Evolutionary conservation across 2,113 vertebrate species (phyloP).

Genomic region (Lampris incognitus): DNA sequence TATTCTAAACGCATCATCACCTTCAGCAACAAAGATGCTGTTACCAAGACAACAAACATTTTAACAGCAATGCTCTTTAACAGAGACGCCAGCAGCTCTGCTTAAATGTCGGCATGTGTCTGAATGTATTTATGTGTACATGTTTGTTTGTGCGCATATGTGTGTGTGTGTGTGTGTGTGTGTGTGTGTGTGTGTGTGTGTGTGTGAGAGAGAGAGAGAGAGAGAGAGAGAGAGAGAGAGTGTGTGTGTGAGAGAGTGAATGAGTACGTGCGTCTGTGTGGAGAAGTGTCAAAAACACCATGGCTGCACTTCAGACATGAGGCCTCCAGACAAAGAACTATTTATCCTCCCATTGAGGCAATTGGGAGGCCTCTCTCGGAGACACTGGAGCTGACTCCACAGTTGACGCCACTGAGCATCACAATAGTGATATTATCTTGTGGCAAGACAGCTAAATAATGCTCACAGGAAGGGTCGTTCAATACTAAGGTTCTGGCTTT

Average conservation of each 20-base stretch:
- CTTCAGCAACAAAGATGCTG: slow-evolving; percentile 48
- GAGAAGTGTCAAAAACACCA: slow-evolving; percentile 16
- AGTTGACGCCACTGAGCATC: slow-evolving; percentile 40
- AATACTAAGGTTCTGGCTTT: slow-evolving; percentile 29
- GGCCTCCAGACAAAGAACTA: slow-evolving; percentile 69
- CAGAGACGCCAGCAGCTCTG: slow-evolving; percentile 6
- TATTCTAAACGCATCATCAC: slow-evolving; percentile 20
- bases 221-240: background rate
- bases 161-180: slow-evolving; percentile 7
- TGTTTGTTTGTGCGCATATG: too few relatives aligned
- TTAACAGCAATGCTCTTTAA: slow-evolving; percentile 31
- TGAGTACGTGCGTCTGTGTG: slow-evolving; percentile 18
- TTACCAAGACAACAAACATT: slow-evolving; percentile 62
- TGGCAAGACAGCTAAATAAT: slow-evolving; percentile 40
- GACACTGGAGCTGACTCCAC: slow-evolving; percentile 68
- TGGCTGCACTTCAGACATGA: slow-evolving; percentile 71
- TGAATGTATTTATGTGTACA: slow-evolving; percentile 2
- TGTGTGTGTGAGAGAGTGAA: slow-evolving; percentile 21
- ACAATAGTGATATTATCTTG: slow-evolving; percentile 73
- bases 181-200: background rate
- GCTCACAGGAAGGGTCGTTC: slow-evolving; percentile 21
- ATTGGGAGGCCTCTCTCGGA: slow-evolving; percentile 46
- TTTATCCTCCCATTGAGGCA: slow-evolving; percentile 65
- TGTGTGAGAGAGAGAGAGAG: too few relatives aligned
- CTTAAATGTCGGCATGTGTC: background rate